Evolutionary conservation across 2,797 vertebrate genomes (phyloP).

Genomic region (Loris lydekkerianus): DNA sequence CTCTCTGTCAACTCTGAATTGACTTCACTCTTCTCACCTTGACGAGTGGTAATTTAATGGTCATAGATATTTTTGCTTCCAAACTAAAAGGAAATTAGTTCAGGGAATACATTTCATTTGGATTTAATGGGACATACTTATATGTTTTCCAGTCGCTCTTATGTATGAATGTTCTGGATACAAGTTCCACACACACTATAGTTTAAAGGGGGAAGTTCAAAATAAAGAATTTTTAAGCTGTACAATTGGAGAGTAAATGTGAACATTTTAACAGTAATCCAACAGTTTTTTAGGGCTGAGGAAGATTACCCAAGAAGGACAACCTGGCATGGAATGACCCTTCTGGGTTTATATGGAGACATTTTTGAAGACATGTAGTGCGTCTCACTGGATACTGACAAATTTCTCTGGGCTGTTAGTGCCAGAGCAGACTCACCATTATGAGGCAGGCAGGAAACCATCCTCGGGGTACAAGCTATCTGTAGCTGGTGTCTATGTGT

Average conservation of each 20-base stretch:
- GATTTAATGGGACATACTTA: background rate
- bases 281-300: background rate
- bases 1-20: background rate
- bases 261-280: background rate
- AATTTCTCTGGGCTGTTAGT: background rate
- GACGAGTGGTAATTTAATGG: background rate
- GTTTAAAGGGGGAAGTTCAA: background rate
- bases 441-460: background rate
- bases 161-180: background rate
- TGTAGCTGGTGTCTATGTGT: background rate
- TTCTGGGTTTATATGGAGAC: background rate
- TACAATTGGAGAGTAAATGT: background rate
- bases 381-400: background rate
- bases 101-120: background rate
- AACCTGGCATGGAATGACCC: fast-evolving
- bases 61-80: background rate
- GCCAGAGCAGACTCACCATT: background rate
- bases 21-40: background rate
- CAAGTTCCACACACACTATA: background rate
- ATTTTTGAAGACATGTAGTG: background rate
- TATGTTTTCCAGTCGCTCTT: background rate
- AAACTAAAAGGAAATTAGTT: background rate
- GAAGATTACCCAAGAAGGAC: background rate
- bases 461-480: background rate
- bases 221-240: background rate